Conservation (phyloP, 2,888 invertebrate species). For the Rugalucina vietnamica region DNA sequence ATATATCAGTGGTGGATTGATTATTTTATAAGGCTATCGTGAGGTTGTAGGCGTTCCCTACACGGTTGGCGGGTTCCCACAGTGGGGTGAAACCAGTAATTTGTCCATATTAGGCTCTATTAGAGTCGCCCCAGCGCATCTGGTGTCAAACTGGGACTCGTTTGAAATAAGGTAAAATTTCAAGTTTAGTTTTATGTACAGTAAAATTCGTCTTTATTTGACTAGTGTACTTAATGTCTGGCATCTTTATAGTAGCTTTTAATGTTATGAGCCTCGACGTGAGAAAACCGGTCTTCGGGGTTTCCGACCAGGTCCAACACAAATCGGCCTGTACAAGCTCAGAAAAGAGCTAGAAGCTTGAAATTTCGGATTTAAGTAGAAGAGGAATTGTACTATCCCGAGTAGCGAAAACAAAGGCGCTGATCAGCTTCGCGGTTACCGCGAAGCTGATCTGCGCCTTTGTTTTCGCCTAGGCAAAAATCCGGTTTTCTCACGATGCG, state of each 20-base stretch:
- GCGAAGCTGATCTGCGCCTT: no score
- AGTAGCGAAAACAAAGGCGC: no score
- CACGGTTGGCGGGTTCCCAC: slow-evolving; percentile 54
- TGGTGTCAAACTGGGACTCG: slow-evolving; percentile 35
- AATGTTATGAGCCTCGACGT: no score
- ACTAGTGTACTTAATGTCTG: slow-evolving; percentile 25
- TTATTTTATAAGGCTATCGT: slow-evolving; percentile 42
- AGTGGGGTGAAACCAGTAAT: slow-evolving; percentile 57
- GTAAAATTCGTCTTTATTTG: slow-evolving; percentile 30
- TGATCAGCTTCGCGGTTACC: no score
- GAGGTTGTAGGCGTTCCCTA: slow-evolving; percentile 48
- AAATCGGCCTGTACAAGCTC: no score
- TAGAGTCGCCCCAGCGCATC: slow-evolving; percentile 52
- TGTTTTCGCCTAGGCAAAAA: no score
- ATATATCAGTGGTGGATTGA: slow-evolving; percentile 32
- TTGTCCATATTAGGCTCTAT: slow-evolving; percentile 60
- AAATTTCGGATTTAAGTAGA: no score
- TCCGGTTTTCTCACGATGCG: not conserved
- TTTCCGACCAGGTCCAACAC: no score
- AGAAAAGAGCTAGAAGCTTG: no score
- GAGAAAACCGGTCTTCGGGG: no score
- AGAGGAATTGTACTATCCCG: no score
- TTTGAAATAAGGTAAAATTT: slow-evolving; percentile 13
- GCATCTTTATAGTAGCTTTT: not conserved
- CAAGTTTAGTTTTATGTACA: slow-evolving; percentile 24